Percentiles rank a stretch among this genome's conserved stretches.
These are phyloP conservation scores for Malacoraja senta DNA, from an alignment of 2,797 vertebrate genomes.

Conservation along the genomic window DNA sequence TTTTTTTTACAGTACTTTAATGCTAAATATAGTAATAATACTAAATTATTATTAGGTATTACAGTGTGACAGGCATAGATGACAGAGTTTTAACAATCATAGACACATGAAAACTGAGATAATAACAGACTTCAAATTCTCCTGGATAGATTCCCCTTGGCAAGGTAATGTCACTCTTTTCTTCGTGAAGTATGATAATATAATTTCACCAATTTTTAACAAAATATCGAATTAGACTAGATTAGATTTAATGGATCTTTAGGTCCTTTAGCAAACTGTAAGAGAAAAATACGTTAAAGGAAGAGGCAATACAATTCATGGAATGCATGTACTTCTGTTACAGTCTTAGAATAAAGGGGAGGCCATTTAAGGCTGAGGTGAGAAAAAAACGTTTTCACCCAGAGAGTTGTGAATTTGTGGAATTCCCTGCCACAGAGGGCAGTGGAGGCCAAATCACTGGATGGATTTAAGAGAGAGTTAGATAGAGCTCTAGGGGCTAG, in stretches of 20 bases:
- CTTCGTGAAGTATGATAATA: constrained; percentile 5
- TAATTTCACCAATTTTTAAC: not conserved
- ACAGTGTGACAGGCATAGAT: not conserved
- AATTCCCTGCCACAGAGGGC: too few species aligned
- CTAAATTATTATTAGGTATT: not conserved
- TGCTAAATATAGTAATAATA: not conserved
- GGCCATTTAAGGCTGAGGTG: too few species aligned
- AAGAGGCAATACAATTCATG: not conserved
- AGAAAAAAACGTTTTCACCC: too few species aligned
- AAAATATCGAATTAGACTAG: not conserved
- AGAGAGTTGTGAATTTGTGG: too few species aligned
- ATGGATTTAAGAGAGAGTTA: too few species aligned
- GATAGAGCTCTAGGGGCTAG: too few species aligned
- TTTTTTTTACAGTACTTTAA: not conserved
- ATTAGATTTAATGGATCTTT: not conserved
- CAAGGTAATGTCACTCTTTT: not conserved
- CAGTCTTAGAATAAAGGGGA: too few species aligned
- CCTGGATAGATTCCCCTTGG: not conserved
- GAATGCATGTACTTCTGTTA: not conserved
- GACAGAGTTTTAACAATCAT: not conserved
- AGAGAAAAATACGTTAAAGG: not conserved
- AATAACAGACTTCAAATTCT: not conserved
- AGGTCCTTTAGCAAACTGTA: not conserved
- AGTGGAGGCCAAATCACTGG: too few species aligned
- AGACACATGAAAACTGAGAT: not conserved